Conservation (phyloP, 2,797 vertebrate species). For the Sebastes melanostomus region DNA sequence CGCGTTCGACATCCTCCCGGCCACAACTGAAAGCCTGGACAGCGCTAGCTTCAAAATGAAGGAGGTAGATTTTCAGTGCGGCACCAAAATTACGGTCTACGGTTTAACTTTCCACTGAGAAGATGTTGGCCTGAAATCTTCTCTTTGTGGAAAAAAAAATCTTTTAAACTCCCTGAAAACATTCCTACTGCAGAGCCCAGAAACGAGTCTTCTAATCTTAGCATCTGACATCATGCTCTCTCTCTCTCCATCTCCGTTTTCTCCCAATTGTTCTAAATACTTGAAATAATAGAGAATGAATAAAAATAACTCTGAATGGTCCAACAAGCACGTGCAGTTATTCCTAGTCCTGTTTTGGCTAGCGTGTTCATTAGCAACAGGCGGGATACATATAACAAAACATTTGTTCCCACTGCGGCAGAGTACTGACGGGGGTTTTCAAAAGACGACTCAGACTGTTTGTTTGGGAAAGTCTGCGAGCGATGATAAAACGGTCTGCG, state of each 20-base stretch:
- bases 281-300: conserved; percentile 55
- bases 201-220: conserved; percentile 55
- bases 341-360: conserved; percentile 26
- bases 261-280: conserved; percentile 57
- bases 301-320: conserved; percentile 69
- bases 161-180: conserved; percentile 18
- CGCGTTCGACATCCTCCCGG: conserved; percentile 51
- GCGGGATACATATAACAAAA: conserved; percentile 71
- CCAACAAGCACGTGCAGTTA: conserved; percentile 26
- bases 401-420: conserved; percentile 63
- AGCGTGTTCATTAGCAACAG: conserved; percentile 68
- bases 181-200: conserved; percentile 4
- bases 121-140: conserved; percentile 50
- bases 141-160: conserved; percentile 22
- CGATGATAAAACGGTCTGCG: conserved; percentile 64
- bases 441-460: conserved; percentile 53
- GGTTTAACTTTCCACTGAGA: conserved; percentile 73
- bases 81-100: conserved; percentile 73
- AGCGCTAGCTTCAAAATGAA: conserved; percentile 57
- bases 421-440: conserved; percentile 35
- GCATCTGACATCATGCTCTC: conserved; percentile 59
- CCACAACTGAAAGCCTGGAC: conserved; percentile 74
- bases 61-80: conserved; percentile 64
- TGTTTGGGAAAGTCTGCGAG: conserved; percentile 71
- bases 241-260: conserved; percentile 14